Conservation (phyloP, 2,888 invertebrate genomes). For the Azorinus chamasolen region DNA sequence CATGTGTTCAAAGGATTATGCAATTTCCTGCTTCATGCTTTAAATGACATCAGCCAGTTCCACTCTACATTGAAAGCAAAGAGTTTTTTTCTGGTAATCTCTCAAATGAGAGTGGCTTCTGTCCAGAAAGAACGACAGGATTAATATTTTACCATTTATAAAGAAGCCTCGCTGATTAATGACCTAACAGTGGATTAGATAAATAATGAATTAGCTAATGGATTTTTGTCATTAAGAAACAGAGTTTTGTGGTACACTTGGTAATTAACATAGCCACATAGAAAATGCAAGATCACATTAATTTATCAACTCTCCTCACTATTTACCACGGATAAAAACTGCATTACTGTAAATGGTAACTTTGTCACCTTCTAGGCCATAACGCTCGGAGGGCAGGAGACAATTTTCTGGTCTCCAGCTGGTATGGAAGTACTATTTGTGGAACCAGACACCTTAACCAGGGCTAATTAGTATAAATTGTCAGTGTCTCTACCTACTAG, state of each 20-base stretch:
- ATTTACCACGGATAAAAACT: too few relatives aligned
- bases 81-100: neutral
- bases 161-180: constrained; percentile 22
- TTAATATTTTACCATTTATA: constrained; percentile 53
- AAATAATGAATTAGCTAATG: constrained; percentile 66
- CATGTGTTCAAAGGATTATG: too few relatives aligned
- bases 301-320: constrained; percentile 6
- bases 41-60: too few relatives aligned
- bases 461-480: too few relatives aligned
- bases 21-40: too few relatives aligned
- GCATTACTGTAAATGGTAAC: too few relatives aligned
- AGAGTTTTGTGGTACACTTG: constrained; percentile 24
- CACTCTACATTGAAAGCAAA: neutral
- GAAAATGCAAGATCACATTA: constrained; percentile 47
- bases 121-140: constrained; percentile 37
- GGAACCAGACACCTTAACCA: too few relatives aligned
- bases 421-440: too few relatives aligned
- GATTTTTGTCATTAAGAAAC: constrained; percentile 59
- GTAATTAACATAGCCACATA: constrained; percentile 42
- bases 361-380: too few relatives aligned
- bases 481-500: too few relatives aligned
- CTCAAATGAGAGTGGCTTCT: constrained; percentile 11
- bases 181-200: constrained; percentile 42
- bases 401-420: too few relatives aligned
- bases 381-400: too few relatives aligned